phyloP scores from a whole-genome alignment of 2,888 invertebrate species.

The Malthinus flaveolus region DNA sequence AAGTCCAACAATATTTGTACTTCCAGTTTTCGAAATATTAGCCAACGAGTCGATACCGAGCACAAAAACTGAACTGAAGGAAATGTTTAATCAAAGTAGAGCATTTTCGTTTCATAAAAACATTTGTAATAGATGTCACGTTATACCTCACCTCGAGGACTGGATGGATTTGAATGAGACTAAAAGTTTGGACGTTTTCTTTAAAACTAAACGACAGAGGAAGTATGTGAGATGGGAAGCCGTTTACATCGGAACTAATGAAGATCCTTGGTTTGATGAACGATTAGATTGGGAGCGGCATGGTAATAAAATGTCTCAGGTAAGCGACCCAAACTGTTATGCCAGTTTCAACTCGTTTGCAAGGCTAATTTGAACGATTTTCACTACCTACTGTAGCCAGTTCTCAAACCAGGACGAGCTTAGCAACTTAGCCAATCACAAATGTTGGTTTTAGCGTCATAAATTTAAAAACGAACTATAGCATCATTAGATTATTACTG shows the following conservation, averaged over 20 bases:
- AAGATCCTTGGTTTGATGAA: slow-evolving; percentile 57
- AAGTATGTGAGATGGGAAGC: slow-evolving; percentile 57
- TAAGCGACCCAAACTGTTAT: too few relatives aligned
- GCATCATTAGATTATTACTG: neutral
- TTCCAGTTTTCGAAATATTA: slow-evolving; percentile 47
- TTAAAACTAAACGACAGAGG: slow-evolving; percentile 50
- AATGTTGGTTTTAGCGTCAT: neutral
- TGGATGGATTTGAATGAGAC: slow-evolving; percentile 46
- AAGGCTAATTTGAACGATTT: neutral
- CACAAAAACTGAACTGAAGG: slow-evolving; percentile 66
- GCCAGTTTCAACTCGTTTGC: too few relatives aligned
- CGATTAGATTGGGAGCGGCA: slow-evolving; percentile 59
- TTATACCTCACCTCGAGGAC: slow-evolving; percentile 52
- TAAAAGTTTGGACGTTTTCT: slow-evolving; percentile 49
- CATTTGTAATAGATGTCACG: slow-evolving; percentile 58
- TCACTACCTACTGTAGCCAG: too few relatives aligned
- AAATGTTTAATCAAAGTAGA: slow-evolving; percentile 46
- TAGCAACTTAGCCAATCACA: neutral
- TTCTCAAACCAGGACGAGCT: too few relatives aligned
- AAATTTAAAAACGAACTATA: neutral
- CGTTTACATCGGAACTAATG: slow-evolving; percentile 58
- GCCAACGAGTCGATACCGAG: slow-evolving; percentile 63
- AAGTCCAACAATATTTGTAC: slow-evolving; percentile 32
- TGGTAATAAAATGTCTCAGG: slow-evolving; percentile 61
- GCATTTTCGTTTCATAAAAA: slow-evolving; percentile 59